Evolutionary conservation across 2,888 invertebrate species (phyloP).

Genomic region (Rhopalosiphum nymphaeae): DNA sequence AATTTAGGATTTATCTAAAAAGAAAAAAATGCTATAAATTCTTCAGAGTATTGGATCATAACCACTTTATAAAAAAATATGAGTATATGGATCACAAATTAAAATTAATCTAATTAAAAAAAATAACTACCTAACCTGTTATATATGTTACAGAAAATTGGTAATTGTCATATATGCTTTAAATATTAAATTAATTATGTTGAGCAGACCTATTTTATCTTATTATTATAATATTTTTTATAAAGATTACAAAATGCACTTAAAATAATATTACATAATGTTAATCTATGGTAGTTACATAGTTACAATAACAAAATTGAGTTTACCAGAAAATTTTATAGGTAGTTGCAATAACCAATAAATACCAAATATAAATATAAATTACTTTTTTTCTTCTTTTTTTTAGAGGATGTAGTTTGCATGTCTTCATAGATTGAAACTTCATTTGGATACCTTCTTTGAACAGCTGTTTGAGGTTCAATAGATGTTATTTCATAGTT

Average conservation of each 20-base stretch:
- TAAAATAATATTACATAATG: background rate
- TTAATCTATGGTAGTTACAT: background rate
- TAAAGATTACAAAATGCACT: background rate
- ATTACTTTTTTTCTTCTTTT: constrained; percentile 51
- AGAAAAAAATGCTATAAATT: background rate
- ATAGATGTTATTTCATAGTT: constrained; percentile 74
- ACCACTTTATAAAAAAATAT: background rate
- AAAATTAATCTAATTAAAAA: background rate
- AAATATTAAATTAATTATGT: background rate
- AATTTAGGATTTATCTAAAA: background rate
- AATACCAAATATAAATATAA: background rate
- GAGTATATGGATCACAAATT: background rate
- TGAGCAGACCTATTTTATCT: background rate
- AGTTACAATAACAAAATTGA: background rate
- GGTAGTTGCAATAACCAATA: background rate
- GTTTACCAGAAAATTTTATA: background rate
- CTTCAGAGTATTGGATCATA: background rate
- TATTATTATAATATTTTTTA: background rate
- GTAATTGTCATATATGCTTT: background rate
- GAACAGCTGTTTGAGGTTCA: constrained; percentile 78
- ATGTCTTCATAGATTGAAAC: constrained; percentile 75
- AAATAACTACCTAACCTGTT: too few species aligned
- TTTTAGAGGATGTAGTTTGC: constrained; percentile 70
- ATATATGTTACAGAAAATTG: background rate
- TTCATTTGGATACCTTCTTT: constrained; percentile 76